Evolutionary conservation across 1,140 invertebrate species (phyloP).

Genomic region (Calycopis cecrops): DNA sequence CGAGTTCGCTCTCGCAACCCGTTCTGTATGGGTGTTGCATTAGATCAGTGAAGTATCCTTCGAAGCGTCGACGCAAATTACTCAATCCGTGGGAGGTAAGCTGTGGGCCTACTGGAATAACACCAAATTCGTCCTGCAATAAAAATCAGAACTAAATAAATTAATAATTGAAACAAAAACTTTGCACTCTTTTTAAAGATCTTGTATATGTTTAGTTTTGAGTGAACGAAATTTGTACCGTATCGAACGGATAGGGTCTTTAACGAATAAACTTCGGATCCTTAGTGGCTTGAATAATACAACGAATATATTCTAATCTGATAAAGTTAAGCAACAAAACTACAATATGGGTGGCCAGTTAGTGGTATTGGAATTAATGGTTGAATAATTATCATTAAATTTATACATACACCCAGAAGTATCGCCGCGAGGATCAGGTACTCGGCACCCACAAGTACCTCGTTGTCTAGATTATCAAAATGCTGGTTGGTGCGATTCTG

Average conservation of each 20-base stretch:
- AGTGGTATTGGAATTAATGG: too few species aligned
- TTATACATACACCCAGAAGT: conserved; percentile 21
- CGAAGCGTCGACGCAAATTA: conserved; percentile 30
- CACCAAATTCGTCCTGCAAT: conserved; percentile 18
- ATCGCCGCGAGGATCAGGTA: conserved; percentile 21
- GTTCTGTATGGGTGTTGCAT: conserved; percentile 20
- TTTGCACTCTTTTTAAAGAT: too few species aligned
- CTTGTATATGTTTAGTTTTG: too few species aligned
- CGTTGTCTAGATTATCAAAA: conserved; percentile 21
- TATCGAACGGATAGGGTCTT: too few species aligned
- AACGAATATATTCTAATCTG: too few species aligned
- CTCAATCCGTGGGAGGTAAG: conserved; percentile 33
- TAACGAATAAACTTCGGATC: too few species aligned
- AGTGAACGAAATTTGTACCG: too few species aligned
- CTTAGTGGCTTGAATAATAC: too few species aligned
- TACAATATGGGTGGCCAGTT: too few species aligned
- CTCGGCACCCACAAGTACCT: conserved; percentile 9
- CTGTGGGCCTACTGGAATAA: conserved; percentile 22
- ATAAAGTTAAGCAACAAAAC: too few species aligned
- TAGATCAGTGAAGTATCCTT: conserved; percentile 29
- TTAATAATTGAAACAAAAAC: not conserved
- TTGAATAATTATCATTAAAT: too few species aligned
- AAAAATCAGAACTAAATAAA: not conserved
- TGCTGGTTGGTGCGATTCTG: conserved; percentile 24
- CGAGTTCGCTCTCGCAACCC: conserved; percentile 27